Conservation (phyloP, 2,797 vertebrate species). For the Acrocephalus scirpaceus region DNA sequence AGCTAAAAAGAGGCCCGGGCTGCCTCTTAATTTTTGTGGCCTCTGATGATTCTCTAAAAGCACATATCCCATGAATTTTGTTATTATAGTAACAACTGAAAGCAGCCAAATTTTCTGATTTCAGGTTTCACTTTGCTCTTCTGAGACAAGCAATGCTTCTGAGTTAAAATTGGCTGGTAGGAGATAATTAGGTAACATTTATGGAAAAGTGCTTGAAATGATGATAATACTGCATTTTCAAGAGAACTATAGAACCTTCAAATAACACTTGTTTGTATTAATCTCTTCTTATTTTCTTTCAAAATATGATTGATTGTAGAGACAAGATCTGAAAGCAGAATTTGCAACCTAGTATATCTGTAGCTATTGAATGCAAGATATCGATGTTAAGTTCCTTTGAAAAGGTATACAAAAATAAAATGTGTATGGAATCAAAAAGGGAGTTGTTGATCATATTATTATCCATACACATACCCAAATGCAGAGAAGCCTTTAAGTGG, state of each 20-base stretch:
- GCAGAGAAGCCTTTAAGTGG: rapidly evolving
- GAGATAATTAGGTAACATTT: constrained; percentile 51
- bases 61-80: background rate
- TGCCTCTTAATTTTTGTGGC: background rate
- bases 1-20: background rate
- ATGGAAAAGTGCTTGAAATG: constrained; percentile 39
- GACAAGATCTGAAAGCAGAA: constrained; percentile 62
- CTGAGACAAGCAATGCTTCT: background rate
- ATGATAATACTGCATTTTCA: constrained; percentile 55
- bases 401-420: background rate
- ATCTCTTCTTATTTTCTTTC: constrained; percentile 64
- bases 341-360: constrained; percentile 16
- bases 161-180: background rate
- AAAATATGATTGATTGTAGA: constrained; percentile 63
- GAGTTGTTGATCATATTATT: background rate
- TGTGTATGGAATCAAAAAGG: background rate
- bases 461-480: background rate
- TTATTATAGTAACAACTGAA: constrained; percentile 1
- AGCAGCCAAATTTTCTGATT: constrained; percentile 8
- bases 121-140: constrained; percentile 9
- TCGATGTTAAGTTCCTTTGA: constrained; percentile 15
- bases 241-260: constrained; percentile 56
- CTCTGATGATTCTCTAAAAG: background rate
- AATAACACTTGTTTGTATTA: constrained; percentile 62
- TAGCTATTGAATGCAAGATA: background rate